A percentile compares a stretch with the other conserved stretches of the same genome.
phyloP scores from a whole-genome alignment of 1,140 invertebrate species.

The Drosophila trapezifrons region DNA sequence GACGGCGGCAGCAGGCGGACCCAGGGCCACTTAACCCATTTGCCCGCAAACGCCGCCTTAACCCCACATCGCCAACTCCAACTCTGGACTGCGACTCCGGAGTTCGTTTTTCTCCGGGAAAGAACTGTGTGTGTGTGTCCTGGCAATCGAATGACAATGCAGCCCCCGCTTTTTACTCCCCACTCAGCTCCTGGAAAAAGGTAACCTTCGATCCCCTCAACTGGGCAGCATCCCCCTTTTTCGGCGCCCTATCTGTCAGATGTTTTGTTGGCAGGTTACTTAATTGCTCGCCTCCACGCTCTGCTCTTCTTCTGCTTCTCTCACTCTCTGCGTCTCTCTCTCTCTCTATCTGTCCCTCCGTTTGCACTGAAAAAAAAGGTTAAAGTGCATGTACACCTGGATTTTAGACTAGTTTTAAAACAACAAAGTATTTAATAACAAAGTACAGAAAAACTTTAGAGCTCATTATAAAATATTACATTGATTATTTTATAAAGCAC shows the following conservation, averaged over 20 bases:
- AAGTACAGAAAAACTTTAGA: no score
- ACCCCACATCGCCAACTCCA: constrained; percentile 23
- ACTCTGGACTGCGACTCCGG: not conserved
- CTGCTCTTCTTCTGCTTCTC: constrained; percentile 4
- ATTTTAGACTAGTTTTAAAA: no score
- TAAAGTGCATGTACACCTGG: no score
- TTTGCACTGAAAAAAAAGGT: not conserved
- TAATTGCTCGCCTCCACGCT: constrained; percentile 74
- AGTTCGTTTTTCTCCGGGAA: not conserved
- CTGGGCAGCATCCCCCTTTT: not conserved
- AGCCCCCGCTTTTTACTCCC: not conserved
- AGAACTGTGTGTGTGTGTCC: constrained; percentile 9
- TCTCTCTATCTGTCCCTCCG: not conserved
- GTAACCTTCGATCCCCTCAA: constrained; percentile 41
- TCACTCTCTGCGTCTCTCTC: not conserved
- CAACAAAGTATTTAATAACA: no score
- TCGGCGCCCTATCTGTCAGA: constrained; percentile 55
- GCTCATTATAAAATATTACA: no score
- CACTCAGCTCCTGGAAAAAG: constrained; percentile 40
- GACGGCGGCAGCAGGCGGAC: constrained; percentile 27
- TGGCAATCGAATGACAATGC: constrained; percentile 73
- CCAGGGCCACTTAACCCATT: constrained; percentile 73
- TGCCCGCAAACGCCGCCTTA: constrained; percentile 26
- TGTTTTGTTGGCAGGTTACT: constrained; percentile 82
- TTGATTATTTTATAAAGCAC: no score